phyloP scores from a whole-genome alignment of 2,797 vertebrate genomes.

The Pangasius krempfi region DNA sequence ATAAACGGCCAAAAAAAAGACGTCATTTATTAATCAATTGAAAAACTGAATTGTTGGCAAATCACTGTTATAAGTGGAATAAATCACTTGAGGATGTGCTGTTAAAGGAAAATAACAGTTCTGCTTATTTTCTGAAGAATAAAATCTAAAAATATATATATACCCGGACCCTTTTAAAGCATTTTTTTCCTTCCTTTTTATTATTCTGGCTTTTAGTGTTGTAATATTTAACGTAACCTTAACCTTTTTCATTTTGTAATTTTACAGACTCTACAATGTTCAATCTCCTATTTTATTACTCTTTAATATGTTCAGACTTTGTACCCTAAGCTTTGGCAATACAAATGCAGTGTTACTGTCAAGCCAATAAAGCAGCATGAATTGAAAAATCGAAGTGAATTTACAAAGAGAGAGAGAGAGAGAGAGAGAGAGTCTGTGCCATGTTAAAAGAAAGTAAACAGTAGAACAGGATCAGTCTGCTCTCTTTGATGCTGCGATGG shows the following conservation, averaged over 20 bases:
- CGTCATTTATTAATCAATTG: neutral
- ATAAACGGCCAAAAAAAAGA: neutral
- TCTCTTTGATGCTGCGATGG: constrained; percentile 67
- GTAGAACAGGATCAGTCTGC: constrained; percentile 58
- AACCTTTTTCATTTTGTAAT: neutral
- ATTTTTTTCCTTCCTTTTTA: neutral
- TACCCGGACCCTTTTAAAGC: neutral
- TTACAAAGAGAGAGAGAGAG: neutral
- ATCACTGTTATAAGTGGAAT: neutral
- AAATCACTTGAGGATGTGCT: neutral
- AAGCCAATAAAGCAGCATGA: constrained; percentile 11
- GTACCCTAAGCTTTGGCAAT: neutral
- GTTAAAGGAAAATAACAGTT: neutral
- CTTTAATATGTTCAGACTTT: neutral
- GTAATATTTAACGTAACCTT: neutral
- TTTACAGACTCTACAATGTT: constrained; percentile 9
- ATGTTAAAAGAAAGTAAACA: constrained; percentile 25
- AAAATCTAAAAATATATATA: neutral
- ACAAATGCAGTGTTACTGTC: neutral
- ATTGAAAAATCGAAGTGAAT: neutral
- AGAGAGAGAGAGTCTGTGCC: neutral
- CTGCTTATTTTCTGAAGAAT: neutral
- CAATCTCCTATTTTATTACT: constrained; percentile 1
- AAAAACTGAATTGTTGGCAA: neutral
- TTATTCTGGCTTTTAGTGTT: neutral